A percentile compares a stretch with the other conserved stretches of the same genome.
These are phyloP conservation scores for Cerceris rybyensis DNA, from an alignment of 2,888 invertebrate genomes.

Conservation along the genomic window DNA sequence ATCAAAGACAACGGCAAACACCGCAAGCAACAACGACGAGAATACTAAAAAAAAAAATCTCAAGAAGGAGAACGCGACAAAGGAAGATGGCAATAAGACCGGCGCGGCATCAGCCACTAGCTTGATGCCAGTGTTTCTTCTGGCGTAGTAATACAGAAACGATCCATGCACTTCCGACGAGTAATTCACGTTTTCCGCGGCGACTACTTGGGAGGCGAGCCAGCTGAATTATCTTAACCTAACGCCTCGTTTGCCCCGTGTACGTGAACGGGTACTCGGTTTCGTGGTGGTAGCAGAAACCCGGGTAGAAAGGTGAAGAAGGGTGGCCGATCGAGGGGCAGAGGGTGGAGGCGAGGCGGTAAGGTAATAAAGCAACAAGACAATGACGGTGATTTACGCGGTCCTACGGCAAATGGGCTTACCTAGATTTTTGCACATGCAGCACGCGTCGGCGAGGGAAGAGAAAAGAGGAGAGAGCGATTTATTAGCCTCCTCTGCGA, in stretches of 20 bases:
- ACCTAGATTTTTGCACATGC: conserved; percentile 61
- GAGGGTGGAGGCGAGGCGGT: conserved; percentile 38
- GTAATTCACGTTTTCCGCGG: conserved; percentile 59
- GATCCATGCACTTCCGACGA: conserved; percentile 63
- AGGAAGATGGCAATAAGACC: conserved; percentile 22
- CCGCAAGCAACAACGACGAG: not conserved
- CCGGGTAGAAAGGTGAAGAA: conserved; percentile 37
- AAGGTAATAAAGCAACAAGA: conserved; percentile 71
- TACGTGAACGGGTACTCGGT: not conserved
- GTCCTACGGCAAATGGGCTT: conserved; percentile 72
- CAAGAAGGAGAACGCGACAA: not conserved
- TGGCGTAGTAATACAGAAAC: conserved; percentile 60
- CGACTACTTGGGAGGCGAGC: conserved; percentile 64
- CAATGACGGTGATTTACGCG: conserved; percentile 73
- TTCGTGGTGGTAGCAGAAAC: conserved; percentile 24
- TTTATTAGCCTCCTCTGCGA: conserved; percentile 71
- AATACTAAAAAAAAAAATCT: conserved; percentile 3
- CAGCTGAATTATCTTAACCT: conserved; percentile 63
- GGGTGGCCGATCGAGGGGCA: conserved; percentile 33
- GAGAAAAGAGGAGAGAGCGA: conserved; percentile 53
- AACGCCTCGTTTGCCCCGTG: conserved; percentile 56
- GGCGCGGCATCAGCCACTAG: conserved; percentile 11
- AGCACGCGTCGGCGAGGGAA: conserved; percentile 61
- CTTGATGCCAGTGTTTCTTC: conserved; percentile 48
- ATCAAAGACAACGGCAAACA: not conserved